Evolutionary conservation across 2,888 invertebrate genomes (phyloP).

Genomic region (Philereme vetulata): DNA sequence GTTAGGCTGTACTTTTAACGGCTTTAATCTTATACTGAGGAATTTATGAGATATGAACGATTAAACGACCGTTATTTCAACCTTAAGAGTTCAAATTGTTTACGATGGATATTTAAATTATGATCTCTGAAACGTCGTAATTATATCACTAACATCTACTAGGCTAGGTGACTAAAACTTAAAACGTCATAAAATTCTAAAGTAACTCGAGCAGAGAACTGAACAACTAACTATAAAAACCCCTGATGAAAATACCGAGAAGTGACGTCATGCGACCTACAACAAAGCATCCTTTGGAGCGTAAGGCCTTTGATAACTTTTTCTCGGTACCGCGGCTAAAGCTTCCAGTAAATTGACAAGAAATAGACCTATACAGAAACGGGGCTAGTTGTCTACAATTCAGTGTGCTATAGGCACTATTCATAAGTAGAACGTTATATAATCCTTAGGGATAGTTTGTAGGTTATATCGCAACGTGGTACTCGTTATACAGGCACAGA

Average conservation of each 20-base stretch:
- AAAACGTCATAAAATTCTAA: neutral
- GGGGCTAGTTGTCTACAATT: conserved; percentile 15
- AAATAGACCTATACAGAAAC: conserved; percentile 25
- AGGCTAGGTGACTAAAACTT: too few species aligned
- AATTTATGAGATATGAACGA: neutral
- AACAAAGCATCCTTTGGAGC: conserved; percentile 39
- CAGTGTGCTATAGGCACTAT: conserved; percentile 7
- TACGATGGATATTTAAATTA: too few species aligned
- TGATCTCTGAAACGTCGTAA: too few species aligned
- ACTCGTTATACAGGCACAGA: conserved; percentile 6
- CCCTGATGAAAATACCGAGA: conserved; percentile 20
- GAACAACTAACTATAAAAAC: conserved; percentile 2
- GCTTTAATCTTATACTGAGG: neutral
- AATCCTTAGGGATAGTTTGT: conserved; percentile 13
- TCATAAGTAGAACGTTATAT: conserved; percentile 6
- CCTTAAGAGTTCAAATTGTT: neutral
- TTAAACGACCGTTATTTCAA: neutral
- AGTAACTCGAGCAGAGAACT: neutral
- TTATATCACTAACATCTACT: too few species aligned
- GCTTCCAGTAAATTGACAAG: conserved; percentile 30
- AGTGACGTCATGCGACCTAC: conserved; percentile 33
- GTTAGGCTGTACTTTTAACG: conserved; percentile 8
- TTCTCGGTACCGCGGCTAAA: conserved; percentile 27
- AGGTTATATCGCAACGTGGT: conserved; percentile 26
- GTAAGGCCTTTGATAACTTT: conserved; percentile 40